Conservation (phyloP, 2,113 vertebrate genomes). For the Anguilla rostrata region DNA sequence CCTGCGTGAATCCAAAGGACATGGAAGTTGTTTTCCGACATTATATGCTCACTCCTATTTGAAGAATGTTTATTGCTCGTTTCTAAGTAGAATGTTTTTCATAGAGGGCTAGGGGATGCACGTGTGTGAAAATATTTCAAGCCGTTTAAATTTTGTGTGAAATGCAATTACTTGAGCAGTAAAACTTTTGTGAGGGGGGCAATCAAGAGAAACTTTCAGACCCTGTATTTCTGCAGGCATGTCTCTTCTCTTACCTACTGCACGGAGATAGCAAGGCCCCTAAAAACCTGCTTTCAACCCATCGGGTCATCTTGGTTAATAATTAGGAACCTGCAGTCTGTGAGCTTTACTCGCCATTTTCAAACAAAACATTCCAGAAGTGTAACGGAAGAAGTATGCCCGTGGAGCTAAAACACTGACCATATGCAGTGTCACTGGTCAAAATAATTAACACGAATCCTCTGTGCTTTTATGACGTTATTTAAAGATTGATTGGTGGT, state of each 20-base stretch:
- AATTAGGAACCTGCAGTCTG: neutral
- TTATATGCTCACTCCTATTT: neutral
- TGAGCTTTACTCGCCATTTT: neutral
- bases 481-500: neutral
- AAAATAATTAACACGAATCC: neutral
- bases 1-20: neutral
- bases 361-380: neutral
- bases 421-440: neutral
- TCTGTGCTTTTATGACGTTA: neutral
- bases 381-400: neutral
- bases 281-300: neutral
- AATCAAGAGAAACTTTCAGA: slow-evolving; percentile 42
- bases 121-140: slow-evolving; percentile 23
- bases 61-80: neutral
- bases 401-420: neutral
- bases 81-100: neutral
- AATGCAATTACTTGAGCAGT: slow-evolving; percentile 58
- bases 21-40: too few species aligned
- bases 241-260: slow-evolving; percentile 6
- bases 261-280: neutral
- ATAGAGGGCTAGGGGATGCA: neutral
- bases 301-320: neutral
- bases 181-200: slow-evolving; percentile 53
- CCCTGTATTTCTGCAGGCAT: slow-evolving; percentile 31
- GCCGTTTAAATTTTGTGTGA: slow-evolving; percentile 46